These are phyloP conservation scores for Agrilus biguttatus DNA, from an alignment of 2,888 invertebrate genomes.

Conservation along the genomic window DNA sequence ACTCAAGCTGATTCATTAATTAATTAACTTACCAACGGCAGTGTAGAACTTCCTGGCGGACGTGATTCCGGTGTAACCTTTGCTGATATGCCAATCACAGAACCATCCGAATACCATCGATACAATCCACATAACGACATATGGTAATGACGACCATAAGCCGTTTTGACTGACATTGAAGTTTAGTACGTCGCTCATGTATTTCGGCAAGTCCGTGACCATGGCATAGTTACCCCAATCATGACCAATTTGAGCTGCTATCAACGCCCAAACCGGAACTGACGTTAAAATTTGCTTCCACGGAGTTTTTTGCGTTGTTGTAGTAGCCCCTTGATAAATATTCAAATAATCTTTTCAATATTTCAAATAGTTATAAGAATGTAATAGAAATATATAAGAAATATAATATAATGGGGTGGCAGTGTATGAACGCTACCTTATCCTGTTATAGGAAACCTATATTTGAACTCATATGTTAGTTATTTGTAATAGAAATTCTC, in stretches of 20 bases:
- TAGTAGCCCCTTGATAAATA: too few relatives aligned
- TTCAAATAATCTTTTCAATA: too few relatives aligned
- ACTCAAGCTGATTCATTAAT: too few relatives aligned
- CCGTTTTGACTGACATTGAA: constrained; percentile 51
- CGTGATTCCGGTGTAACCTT: constrained; percentile 38
- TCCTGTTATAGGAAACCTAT: too few relatives aligned
- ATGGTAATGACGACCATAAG: constrained; percentile 46
- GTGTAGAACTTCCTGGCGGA: constrained; percentile 51
- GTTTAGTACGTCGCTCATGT: constrained; percentile 52
- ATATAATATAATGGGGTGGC: too few relatives aligned
- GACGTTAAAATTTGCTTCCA: constrained; percentile 58
- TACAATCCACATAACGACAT: constrained; percentile 50
- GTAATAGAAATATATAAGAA: too few relatives aligned
- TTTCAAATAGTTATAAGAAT: too few relatives aligned
- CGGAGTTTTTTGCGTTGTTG: constrained; percentile 1
- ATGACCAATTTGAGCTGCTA: constrained; percentile 57
- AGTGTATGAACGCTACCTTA: too few relatives aligned
- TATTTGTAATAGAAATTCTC: too few relatives aligned
- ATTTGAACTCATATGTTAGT: too few relatives aligned
- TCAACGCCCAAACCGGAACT: constrained; percentile 58
- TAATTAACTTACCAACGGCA: constrained; percentile 41
- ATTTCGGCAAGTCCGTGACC: constrained; percentile 55
- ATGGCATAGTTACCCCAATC: constrained; percentile 60
- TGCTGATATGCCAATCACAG: constrained; percentile 53
- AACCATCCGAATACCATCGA: constrained; percentile 48